Evolutionary conservation across 2,888 invertebrate genomes (phyloP).

Genomic region (Lobophora halterata): DNA sequence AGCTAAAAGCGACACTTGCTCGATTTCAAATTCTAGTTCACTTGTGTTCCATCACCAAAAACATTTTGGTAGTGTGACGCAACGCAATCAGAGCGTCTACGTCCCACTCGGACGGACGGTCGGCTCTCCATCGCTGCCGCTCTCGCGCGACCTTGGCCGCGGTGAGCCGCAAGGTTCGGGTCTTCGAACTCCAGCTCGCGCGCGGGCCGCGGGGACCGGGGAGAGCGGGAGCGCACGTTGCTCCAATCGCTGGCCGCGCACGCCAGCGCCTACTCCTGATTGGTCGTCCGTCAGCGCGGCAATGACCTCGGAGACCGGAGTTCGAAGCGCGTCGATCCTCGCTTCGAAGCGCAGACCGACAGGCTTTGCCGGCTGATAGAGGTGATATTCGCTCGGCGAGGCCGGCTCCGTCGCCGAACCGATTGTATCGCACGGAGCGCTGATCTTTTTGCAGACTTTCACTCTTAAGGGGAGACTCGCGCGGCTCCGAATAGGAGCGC

Average conservation of each 20-base stretch:
- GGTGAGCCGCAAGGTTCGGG: conserved; percentile 93
- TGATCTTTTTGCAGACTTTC: conserved; percentile 82
- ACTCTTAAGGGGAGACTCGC: conserved; percentile 76
- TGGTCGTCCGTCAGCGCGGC: conserved; percentile 83
- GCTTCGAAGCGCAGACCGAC: conserved; percentile 74
- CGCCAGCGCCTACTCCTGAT: conserved; percentile 73
- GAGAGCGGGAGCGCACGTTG: conserved; percentile 64
- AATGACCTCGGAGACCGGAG: conserved; percentile 91
- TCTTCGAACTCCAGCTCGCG: conserved; percentile 84
- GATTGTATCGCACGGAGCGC: conserved; percentile 77
- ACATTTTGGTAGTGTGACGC: conserved; percentile 80
- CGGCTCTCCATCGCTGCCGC: conserved; percentile 66
- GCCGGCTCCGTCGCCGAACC: conserved; percentile 56
- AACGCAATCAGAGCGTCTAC: conserved; percentile 56
- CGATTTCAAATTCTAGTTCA: conserved; percentile 78
- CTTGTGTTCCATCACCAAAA: conserved; percentile 79
- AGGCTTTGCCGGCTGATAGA: conserved; percentile 73
- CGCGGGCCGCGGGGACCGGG: conserved; percentile 55
- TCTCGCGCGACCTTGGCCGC: conserved; percentile 87
- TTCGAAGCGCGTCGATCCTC: conserved; percentile 89
- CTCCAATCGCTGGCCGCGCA: conserved; percentile 70
- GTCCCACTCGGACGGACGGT: conserved; percentile 65
- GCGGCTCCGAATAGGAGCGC: conserved; percentile 65
- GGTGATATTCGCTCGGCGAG: conserved; percentile 73
- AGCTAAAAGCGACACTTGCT: too few species aligned